Evolutionary conservation across 2,113 vertebrate genomes (phyloP).

Genomic region (Axis porcinus): DNA sequence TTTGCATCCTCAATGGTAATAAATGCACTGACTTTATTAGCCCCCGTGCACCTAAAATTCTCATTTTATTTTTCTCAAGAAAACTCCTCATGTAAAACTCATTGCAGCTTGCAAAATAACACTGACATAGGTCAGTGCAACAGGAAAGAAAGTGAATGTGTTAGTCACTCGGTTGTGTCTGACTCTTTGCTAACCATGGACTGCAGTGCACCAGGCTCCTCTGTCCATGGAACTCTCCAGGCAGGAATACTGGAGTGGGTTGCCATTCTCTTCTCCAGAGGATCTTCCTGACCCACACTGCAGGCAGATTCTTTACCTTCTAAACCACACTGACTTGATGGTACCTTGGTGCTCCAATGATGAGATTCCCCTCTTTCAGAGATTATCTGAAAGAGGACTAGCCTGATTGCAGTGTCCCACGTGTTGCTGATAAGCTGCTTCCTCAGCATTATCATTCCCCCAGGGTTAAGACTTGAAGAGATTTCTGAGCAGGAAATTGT

Average conservation of each 20-base stretch:
- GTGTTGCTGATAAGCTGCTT: not conserved
- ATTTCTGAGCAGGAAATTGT: not conserved
- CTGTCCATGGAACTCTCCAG: not conserved
- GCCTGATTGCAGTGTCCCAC: accelerated
- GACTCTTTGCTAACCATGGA: not conserved
- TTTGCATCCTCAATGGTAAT: slow-evolving; percentile 70
- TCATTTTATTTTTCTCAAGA: slow-evolving; percentile 51
- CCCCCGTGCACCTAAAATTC: slow-evolving; percentile 61
- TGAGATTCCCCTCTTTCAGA: not conserved
- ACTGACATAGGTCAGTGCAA: not conserved
- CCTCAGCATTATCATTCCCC: not conserved
- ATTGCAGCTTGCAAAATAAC: not conserved
- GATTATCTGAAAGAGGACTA: not conserved
- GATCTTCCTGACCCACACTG: not conserved
- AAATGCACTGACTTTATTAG: slow-evolving; percentile 64
- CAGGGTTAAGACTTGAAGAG: not conserved
- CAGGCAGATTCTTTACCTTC: not conserved
- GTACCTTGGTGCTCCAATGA: not conserved
- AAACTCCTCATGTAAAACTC: slow-evolving; percentile 52
- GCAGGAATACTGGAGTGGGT: not conserved
- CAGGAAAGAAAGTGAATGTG: not conserved
- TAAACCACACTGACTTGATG: not conserved
- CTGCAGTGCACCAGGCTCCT: not conserved
- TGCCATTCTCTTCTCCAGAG: not conserved
- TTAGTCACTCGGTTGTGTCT: accelerated